phyloP scores from a whole-genome alignment of 2,888 invertebrate genomes.

The Synergus itoensis region DNA sequence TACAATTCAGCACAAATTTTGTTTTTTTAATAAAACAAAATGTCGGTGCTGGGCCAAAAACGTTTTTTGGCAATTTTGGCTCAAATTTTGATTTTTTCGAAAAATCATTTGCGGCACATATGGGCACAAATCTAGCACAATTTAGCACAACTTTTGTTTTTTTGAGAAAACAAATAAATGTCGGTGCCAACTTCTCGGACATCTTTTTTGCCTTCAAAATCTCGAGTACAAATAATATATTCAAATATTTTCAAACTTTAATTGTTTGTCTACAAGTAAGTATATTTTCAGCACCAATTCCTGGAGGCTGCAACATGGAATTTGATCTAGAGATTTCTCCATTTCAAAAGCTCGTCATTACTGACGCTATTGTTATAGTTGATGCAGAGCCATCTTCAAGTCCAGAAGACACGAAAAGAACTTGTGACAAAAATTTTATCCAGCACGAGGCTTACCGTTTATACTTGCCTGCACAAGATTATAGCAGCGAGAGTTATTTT shows the following conservation, averaged over 20 bases:
- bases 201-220: too few species aligned
- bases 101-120: too few species aligned
- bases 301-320: slow-evolving; percentile 89
- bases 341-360: slow-evolving; percentile 79
- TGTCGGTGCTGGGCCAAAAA: too few species aligned
- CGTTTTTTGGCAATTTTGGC: too few species aligned
- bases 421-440: slow-evolving; percentile 74
- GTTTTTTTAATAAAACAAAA: too few species aligned
- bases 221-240: too few species aligned
- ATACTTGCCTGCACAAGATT: slow-evolving; percentile 82
- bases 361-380: slow-evolving; percentile 78
- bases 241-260: background rate
- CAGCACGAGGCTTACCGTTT: slow-evolving; percentile 82
- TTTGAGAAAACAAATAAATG: too few species aligned
- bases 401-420: slow-evolving; percentile 60
- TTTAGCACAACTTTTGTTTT: too few species aligned
- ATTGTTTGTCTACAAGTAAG: background rate
- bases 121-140: too few species aligned
- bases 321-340: slow-evolving; percentile 82
- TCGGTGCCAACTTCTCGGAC: too few species aligned
- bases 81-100: too few species aligned
- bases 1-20: too few species aligned
- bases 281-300: slow-evolving; percentile 83
- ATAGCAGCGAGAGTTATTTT: slow-evolving; percentile 81
- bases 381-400: slow-evolving; percentile 80